Conservation (phyloP, 2,113 vertebrate genomes). For the rat (Rattus norvegicus) region DNA sequence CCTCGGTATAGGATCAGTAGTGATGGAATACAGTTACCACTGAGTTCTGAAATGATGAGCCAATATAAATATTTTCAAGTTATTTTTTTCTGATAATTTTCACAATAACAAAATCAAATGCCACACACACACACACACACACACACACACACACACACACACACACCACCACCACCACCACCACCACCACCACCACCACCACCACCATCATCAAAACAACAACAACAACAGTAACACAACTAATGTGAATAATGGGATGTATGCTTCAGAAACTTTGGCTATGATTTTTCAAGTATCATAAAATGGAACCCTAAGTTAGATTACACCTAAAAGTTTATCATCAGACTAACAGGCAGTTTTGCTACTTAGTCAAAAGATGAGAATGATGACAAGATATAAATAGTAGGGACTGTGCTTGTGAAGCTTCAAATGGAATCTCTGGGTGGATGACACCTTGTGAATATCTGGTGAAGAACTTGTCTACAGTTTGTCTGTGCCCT, state of each 20-base stretch:
- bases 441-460: no score
- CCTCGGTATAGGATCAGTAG: accelerated
- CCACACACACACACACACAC: neutral
- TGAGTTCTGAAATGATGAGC: neutral
- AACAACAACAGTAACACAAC: neutral
- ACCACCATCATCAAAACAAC: no score
- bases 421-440: neutral
- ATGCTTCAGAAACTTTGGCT: neutral
- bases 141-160: neutral
- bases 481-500: neutral
- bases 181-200: no score
- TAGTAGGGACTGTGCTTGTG: neutral
- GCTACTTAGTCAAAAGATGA: neutral
- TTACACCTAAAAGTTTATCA: neutral
- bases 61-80: neutral
- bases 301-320: neutral
- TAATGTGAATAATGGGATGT: neutral
- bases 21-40: neutral
- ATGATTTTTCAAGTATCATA: neutral
- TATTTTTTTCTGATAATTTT: neutral
- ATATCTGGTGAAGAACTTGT: neutral
- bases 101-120: neutral
- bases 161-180: no score
- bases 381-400: neutral
- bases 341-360: neutral